Evolutionary conservation across 2,888 invertebrate species (phyloP).

Genomic region (Thymelicus sylvestris): DNA sequence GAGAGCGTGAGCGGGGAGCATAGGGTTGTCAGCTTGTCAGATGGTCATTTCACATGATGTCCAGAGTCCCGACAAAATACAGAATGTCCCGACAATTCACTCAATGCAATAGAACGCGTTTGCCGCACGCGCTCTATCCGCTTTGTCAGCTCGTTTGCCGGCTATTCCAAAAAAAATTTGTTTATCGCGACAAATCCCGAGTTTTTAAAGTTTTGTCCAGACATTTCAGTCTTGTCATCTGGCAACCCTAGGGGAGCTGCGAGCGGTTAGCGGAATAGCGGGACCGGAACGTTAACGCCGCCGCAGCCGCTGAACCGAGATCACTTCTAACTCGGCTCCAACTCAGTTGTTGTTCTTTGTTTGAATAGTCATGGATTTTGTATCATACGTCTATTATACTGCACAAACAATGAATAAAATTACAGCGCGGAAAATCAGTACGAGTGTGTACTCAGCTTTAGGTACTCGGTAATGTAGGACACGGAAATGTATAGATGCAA

Average conservation of each 20-base stretch:
- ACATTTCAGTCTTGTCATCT: no score
- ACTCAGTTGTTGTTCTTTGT: constrained; percentile 7
- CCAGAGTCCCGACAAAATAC: no score
- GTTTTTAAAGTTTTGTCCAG: no score
- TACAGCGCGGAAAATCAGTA: background rate
- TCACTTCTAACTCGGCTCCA: constrained; percentile 12
- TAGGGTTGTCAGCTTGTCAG: no score
- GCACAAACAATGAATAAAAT: background rate
- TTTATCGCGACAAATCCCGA: no score
- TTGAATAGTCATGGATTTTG: constrained; percentile 9
- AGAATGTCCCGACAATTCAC: no score
- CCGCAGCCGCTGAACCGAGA: background rate
- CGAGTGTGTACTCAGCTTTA: background rate
- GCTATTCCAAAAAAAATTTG: no score
- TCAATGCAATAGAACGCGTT: no score
- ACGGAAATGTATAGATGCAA: background rate
- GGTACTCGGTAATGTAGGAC: background rate
- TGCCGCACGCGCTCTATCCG: no score
- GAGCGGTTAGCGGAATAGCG: background rate
- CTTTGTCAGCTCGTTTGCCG: no score
- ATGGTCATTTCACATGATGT: no score
- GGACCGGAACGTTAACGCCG: background rate
- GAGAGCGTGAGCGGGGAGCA: background rate
- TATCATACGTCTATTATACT: constrained; percentile 1
- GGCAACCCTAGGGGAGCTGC: background rate